A percentile compares a stretch with the other conserved stretches of the same genome.
These are phyloP conservation scores for Iphiclides podalirius DNA, from an alignment of 2,888 invertebrate species.

Conservation along the genomic window DNA sequence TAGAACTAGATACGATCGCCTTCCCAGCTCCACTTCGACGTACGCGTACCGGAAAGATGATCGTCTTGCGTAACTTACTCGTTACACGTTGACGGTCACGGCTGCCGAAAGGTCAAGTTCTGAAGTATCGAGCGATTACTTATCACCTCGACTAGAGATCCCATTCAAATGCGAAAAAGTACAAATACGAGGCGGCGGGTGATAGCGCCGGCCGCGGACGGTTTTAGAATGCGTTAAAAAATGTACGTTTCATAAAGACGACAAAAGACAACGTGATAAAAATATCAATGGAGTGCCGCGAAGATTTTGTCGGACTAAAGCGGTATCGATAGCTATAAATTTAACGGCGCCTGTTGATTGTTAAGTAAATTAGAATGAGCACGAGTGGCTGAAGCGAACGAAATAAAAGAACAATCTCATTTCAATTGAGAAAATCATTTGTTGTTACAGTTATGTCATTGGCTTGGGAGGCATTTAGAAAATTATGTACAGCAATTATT, in stretches of 20 bases:
- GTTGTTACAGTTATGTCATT: no score
- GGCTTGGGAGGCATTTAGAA: no score
- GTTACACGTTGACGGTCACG: conserved; percentile 72
- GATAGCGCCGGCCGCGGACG: background rate
- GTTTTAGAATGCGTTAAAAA: background rate
- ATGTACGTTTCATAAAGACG: background rate
- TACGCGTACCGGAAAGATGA: conserved; percentile 52
- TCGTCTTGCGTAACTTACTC: conserved; percentile 66
- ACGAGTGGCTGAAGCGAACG: background rate
- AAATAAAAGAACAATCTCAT: background rate
- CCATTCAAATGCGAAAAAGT: background rate
- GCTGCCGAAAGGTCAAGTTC: conserved; percentile 63
- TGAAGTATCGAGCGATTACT: conserved; percentile 47
- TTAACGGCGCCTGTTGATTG: conserved; percentile 7
- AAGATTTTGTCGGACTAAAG: conserved; percentile 10
- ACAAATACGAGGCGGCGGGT: no score
- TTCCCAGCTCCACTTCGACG: no score
- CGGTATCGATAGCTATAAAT: conserved; percentile 14
- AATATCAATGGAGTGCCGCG: conserved; percentile 7
- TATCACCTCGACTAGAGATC: conserved; percentile 25
- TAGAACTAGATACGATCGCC: no score
- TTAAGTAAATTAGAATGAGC: conserved; percentile 6
- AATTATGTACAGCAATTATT: no score
- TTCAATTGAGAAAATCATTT: no score
- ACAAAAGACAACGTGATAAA: background rate